These are phyloP conservation scores for Drosophila rhopaloa DNA, from an alignment of 1,140 invertebrate species.

Conservation along the genomic window DNA sequence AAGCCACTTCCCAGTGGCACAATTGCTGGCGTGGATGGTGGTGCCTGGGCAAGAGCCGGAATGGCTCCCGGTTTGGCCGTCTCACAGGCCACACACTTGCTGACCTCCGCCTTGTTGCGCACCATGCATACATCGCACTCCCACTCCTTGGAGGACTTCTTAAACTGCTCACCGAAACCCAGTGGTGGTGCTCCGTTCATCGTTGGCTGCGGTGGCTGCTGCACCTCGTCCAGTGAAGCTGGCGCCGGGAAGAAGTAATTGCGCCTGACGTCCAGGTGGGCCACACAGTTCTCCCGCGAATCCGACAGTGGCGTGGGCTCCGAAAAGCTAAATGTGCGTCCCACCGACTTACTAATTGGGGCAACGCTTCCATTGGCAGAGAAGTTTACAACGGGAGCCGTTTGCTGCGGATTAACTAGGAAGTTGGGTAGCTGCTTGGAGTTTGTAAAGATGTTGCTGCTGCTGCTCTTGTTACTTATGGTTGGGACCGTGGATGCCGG, in stretches of 20 bases:
- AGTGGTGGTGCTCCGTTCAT: slow-evolving; percentile 14
- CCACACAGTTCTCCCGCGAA: too few species aligned
- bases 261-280: slow-evolving; percentile 1
- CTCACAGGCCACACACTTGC: slow-evolving; percentile 88
- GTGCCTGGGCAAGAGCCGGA: not conserved
- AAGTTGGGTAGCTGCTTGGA: slow-evolving; percentile 15
- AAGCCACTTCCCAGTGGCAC: slow-evolving; percentile 64
- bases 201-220: not conserved
- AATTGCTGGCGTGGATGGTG: not conserved
- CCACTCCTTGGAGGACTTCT: slow-evolving; percentile 86
- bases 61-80: slow-evolving; percentile 25
- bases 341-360: not conserved
- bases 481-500: not conserved
- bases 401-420: slow-evolving; percentile 13
- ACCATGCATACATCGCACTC: slow-evolving; percentile 89
- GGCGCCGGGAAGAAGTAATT: slow-evolving; percentile 25
- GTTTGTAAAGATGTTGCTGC: slow-evolving; percentile 1
- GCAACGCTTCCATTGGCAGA: slow-evolving; percentile 5
- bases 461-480: not conserved
- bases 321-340: slow-evolving; percentile 19
- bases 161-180: slow-evolving; percentile 86
- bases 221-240: not conserved
- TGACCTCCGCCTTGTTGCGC: slow-evolving; percentile 86
- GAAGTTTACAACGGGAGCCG: not conserved
- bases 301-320: slow-evolving; percentile 7